phyloP scores from a whole-genome alignment of 2,113 vertebrate genomes.

The Phalacrocorax aristotelis region DNA sequence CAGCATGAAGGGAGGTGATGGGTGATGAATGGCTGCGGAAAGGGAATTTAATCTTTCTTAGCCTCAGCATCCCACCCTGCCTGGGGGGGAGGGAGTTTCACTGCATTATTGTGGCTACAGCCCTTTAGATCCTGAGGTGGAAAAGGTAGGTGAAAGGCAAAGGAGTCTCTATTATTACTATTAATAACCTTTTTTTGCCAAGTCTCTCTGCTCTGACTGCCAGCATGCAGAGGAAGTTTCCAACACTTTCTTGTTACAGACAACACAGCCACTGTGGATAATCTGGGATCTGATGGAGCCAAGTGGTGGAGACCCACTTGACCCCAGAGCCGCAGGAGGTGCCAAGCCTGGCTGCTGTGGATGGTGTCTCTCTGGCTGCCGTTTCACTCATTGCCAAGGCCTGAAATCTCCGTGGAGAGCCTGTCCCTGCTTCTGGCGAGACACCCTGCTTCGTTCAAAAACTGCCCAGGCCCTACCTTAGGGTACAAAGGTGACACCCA shows the following conservation, averaged over 20 bases:
- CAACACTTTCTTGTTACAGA: slow-evolving; percentile 8
- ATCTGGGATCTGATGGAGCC: slow-evolving; percentile 10
- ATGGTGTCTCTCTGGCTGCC: neutral
- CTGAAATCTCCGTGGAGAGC: neutral
- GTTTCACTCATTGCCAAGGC: neutral
- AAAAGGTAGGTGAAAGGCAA: slow-evolving; percentile 19
- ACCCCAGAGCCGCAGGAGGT: neutral
- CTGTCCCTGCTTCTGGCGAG: neutral
- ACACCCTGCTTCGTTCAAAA: neutral
- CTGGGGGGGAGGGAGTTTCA: neutral
- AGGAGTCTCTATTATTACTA: neutral
- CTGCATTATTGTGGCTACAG: slow-evolving; percentile 9
- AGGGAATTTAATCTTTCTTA: neutral
- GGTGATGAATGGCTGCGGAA: neutral
- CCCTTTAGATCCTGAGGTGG: neutral
- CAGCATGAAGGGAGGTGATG: neutral
- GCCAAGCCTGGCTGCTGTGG: neutral
- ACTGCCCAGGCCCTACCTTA: neutral
- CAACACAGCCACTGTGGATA: neutral
- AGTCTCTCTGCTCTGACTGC: neutral
- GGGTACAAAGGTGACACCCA: neutral
- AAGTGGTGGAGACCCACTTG: neutral
- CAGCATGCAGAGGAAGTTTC: neutral
- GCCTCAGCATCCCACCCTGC: neutral
- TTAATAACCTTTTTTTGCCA: neutral